Conservation (phyloP, 1,140 invertebrate genomes). For the Aphidius ervi region DNA sequence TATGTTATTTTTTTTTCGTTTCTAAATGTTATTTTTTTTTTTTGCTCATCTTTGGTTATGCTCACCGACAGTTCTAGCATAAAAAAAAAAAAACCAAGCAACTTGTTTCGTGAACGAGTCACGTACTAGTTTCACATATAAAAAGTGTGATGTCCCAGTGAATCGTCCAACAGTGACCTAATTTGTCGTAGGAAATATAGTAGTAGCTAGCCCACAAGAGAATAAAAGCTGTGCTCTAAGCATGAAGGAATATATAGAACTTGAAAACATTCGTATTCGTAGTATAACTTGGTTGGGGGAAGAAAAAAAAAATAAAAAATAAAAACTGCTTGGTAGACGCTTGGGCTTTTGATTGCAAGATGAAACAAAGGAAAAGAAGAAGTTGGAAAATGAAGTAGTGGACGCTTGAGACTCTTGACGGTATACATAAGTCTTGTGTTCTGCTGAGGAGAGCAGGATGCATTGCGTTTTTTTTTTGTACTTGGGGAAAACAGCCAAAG, state of each 20-base stretch:
- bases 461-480: not conserved
- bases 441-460: not conserved
- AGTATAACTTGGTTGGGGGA: too few species aligned
- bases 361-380: conserved; percentile 1
- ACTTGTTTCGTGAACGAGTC: not conserved
- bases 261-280: conserved; percentile 7
- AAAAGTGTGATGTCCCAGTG: not conserved
- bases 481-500: not conserved
- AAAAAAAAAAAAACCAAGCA: too few species aligned
- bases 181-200: not conserved
- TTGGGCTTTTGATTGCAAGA: conserved; percentile 24
- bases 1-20: too few species aligned
- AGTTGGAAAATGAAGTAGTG: conserved; percentile 3
- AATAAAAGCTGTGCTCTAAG: not conserved
- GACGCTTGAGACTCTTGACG: conserved; percentile 13
- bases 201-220: not conserved
- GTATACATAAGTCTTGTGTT: conserved; percentile 1
- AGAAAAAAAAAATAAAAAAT: too few species aligned
- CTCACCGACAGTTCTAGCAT: too few species aligned
- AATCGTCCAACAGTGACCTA: conserved; percentile 9
- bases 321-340: conserved; percentile 27
- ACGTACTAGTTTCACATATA: not conserved
- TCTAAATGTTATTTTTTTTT: too few species aligned
- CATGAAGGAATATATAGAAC: conserved; percentile 3
- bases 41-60: too few species aligned